Conservation (phyloP, 2,888 invertebrate species). For the Panzeria rudis region DNA sequence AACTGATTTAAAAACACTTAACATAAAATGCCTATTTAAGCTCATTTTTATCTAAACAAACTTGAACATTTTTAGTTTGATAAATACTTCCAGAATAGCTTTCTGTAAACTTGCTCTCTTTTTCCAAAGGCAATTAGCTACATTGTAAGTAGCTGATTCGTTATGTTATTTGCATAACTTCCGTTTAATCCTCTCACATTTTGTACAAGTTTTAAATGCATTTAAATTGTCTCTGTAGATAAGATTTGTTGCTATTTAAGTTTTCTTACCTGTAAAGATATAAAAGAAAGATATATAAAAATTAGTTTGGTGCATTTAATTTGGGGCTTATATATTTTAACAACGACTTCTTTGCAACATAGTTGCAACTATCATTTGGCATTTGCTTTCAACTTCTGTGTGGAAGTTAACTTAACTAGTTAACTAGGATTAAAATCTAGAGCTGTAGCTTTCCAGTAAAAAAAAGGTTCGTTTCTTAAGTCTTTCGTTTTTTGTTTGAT, state of each 20-base stretch:
- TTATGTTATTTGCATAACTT: conserved; percentile 22
- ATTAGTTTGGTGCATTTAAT: conserved; percentile 51
- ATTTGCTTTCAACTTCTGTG: neutral
- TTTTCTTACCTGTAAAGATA: conserved; percentile 67
- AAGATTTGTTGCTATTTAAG: neutral
- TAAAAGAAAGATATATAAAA: conserved; percentile 38
- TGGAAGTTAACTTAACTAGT: neutral
- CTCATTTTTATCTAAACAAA: too few species aligned
- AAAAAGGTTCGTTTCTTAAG: conserved; percentile 1
- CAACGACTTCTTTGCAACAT: conserved; percentile 41
- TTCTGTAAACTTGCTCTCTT: neutral
- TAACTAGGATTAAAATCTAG: neutral
- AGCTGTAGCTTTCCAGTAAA: neutral
- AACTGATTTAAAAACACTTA: too few species aligned
- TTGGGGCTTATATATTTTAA: neutral
- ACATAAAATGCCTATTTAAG: neutral
- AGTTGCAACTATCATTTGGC: conserved; percentile 23
- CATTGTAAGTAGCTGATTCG: neutral
- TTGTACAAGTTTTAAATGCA: conserved; percentile 47
- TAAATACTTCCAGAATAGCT: too few species aligned
- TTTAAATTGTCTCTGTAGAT: conserved; percentile 23
- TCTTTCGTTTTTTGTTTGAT: conserved; percentile 12
- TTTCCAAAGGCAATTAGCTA: neutral
- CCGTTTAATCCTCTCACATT: conserved; percentile 43
- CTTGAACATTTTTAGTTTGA: too few species aligned